Percentiles rank a stretch among this genome's conserved stretches.
Conservation (phyloP, 2,113 vertebrate genomes). For the Globicephala melas region DNA sequence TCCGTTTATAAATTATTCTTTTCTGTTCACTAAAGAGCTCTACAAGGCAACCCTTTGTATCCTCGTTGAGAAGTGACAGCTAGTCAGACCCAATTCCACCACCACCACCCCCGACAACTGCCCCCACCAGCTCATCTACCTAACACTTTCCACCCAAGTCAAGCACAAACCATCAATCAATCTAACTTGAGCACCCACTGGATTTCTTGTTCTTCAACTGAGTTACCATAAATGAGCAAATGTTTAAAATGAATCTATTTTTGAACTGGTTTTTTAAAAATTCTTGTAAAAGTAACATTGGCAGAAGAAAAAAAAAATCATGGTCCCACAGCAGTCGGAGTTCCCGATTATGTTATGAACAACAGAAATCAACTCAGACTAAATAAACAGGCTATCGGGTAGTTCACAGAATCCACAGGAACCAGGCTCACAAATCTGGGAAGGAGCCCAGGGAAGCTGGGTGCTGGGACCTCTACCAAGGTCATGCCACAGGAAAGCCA, state of each 20-base stretch:
- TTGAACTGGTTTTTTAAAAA: background rate
- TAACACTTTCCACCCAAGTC: background rate
- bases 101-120: background rate
- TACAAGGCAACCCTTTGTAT: background rate
- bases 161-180: background rate
- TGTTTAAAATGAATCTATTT: background rate
- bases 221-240: background rate
- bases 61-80: background rate
- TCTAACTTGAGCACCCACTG: background rate
- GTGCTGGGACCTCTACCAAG: background rate
- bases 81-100: background rate
- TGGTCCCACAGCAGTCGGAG: background rate
- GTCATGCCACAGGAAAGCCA: background rate
- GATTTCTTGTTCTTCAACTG: background rate
- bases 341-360: background rate
- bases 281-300: background rate
- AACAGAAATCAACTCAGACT: background rate
- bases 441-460: conserved; percentile 4
- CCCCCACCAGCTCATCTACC: background rate
- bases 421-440: background rate
- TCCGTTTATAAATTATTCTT: background rate
- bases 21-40: background rate
- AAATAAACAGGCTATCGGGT: background rate
- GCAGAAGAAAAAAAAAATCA: background rate
- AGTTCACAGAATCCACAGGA: conserved; percentile 1